Base-by-base conservation (phyloP, 2,797 vertebrate genomes). In the Darevskia nairensis region DNA sequence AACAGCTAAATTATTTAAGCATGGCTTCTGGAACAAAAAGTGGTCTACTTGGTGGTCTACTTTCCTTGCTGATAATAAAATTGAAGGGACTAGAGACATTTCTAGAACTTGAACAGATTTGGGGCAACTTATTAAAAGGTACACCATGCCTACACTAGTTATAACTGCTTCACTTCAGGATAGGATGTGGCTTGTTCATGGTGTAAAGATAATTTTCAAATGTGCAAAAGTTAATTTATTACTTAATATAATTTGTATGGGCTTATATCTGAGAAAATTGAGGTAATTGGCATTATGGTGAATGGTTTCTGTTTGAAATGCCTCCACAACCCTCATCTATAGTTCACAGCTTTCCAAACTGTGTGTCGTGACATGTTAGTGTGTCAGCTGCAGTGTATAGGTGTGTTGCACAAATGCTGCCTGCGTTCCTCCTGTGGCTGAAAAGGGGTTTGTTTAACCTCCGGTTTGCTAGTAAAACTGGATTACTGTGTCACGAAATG, bases 1-100 rank as follows among this genome's bases (percentile, higher is more conserved):
- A 97, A 96, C 94, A 95, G 95, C 96, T 95, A 95, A 96, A 96
- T 97, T 96, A 97, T 97, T 97, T 97, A 97, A 96, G 95, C 95
- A 96, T 68, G 0, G 95, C 95, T 96, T 97, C 91, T 96, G 95
- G 96, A 96, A 96, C 29, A 17, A 46, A 59, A 96, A 95, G 88
- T 95, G 93, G 94, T 94, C 96, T 96, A 93, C 94, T 95, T 95
- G 95, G 95, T 96, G 96, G 95, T 97, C 96, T 95, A 94, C 96
- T 97, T 96, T 97, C 91, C 95, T 95, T 92, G 92, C 95, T 95
- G 96, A 97, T 95, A 96, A 97, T 97, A 97, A 97, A 96, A 96
- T 94, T 93, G 69, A 96, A 96, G 95, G 96, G 96, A 96, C 95
- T 95, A 85, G 95, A 95, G 96, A 96, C 95, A 93, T 96, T 96